Evolutionary conservation across 2,888 invertebrate species (phyloP).

Genomic region (Scaptomyza reducta): DNA sequence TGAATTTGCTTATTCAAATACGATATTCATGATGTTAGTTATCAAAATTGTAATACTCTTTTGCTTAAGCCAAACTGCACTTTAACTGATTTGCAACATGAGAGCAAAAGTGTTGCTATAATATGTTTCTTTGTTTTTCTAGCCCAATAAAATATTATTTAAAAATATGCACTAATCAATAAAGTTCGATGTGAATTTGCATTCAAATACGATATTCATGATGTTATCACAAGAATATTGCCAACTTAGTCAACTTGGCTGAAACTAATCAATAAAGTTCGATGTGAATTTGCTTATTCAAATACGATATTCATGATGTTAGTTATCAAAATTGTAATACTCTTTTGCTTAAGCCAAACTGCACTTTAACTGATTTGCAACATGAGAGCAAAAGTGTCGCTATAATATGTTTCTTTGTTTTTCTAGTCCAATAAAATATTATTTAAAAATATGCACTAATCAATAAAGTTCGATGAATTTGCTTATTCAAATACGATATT

Average conservation of each 20-base stretch:
- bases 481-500: background rate
- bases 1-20: constrained; percentile 20
- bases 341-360: background rate
- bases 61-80: background rate
- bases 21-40: background rate
- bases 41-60: background rate
- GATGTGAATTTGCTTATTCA: too few relatives aligned
- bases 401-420: constrained; percentile 50
- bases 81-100: too few relatives aligned
- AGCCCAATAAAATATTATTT: constrained; percentile 44
- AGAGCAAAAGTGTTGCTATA: too few relatives aligned
- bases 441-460: constrained; percentile 40
- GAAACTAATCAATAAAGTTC: too few relatives aligned
- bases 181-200: constrained; percentile 30
- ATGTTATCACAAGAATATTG: too few relatives aligned
- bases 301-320: too few relatives aligned
- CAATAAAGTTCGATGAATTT: constrained; percentile 36
- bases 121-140: constrained; percentile 46
- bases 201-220: background rate
- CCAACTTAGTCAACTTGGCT: background rate
- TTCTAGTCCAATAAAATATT: constrained; percentile 41
- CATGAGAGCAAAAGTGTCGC: too few relatives aligned
- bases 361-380: too few relatives aligned
- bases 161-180: constrained; percentile 40
- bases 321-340: background rate